These are phyloP conservation scores for Philonicus albiceps DNA, from an alignment of 2,888 invertebrate species.

Conservation along the genomic window DNA sequence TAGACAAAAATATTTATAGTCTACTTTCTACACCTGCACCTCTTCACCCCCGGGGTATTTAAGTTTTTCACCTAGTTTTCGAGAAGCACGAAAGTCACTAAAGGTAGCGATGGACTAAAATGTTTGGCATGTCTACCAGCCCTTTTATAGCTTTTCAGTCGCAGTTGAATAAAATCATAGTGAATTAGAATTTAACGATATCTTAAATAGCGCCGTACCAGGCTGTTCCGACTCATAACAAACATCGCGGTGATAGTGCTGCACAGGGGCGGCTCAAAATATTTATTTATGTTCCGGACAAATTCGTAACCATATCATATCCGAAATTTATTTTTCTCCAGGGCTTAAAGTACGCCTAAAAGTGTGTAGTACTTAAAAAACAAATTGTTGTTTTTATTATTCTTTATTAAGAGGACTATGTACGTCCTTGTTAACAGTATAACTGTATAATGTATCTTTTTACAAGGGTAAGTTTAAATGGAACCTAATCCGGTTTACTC, in stretches of 20 bases:
- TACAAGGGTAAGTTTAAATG: neutral
- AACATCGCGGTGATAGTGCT: neutral
- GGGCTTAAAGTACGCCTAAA: neutral
- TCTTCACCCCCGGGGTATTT: neutral
- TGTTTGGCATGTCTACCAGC: neutral
- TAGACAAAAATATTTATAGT: neutral
- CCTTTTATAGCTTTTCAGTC: constrained; percentile 16
- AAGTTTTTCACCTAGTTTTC: constrained; percentile 1
- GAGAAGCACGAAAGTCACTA: constrained; percentile 15
- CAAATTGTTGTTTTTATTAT: neutral
- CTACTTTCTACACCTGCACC: neutral
- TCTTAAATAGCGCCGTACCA: constrained; percentile 21
- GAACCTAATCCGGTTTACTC: neutral
- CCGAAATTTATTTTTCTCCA: neutral
- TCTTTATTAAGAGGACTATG: neutral
- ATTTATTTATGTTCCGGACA: neutral
- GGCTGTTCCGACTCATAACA: neutral
- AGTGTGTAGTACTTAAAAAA: neutral
- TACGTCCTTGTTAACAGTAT: no score
- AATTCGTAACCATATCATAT: neutral
- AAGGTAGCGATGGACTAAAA: constrained; percentile 30
- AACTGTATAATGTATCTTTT: neutral
- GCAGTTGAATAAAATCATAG: constrained; percentile 4
- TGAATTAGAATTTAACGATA: constrained; percentile 31
- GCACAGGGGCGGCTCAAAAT: constrained; percentile 1